These are phyloP conservation scores for Madoqua kirkii DNA, from an alignment of 2,113 vertebrate species.

Conservation along the genomic window DNA sequence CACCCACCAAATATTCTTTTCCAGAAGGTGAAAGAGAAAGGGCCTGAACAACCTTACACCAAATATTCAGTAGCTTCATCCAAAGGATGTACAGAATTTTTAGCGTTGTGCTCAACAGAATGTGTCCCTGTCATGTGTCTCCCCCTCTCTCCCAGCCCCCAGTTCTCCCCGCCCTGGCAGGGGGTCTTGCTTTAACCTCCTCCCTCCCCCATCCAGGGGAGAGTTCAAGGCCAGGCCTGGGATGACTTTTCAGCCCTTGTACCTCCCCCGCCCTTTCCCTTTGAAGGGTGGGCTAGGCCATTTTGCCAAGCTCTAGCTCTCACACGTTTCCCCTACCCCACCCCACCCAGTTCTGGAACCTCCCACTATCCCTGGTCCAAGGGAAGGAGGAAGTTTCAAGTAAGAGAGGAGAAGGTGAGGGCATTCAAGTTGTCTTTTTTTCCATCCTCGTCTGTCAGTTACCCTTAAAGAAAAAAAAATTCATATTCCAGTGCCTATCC, in stretches of 20 bases:
- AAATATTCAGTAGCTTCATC: conserved; percentile 80
- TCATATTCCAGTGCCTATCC: conserved; percentile 79
- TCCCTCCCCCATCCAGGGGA: conserved; percentile 18
- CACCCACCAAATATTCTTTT: conserved; percentile 59
- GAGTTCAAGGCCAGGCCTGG: conserved; percentile 36
- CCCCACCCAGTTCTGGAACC: conserved; percentile 9
- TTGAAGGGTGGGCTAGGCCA: conserved; percentile 54
- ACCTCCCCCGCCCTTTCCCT: neutral
- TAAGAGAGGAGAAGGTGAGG: conserved; percentile 44
- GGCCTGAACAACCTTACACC: conserved; percentile 75
- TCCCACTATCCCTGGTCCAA: neutral
- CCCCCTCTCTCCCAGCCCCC: neutral
- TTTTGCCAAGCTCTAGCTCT: conserved; percentile 60
- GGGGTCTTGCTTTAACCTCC: conserved; percentile 51
- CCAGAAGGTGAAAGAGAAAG: conserved; percentile 63
- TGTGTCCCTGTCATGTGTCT: conserved; percentile 59
- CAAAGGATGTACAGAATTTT: conserved; percentile 80
- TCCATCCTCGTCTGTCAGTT: conserved; percentile 65
- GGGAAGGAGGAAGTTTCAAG: conserved; percentile 34
- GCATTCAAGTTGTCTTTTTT: conserved; percentile 59
- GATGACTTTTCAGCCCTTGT: neutral
- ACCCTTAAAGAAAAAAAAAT: conserved; percentile 66
- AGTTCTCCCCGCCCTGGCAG: conserved; percentile 28
- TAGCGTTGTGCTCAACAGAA: conserved; percentile 68
- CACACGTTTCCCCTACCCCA: neutral